Evolutionary conservation across 2,113 vertebrate species (phyloP), one percentile per base, ranked within the genome.

Genomic region (Neotoma lepida): DNA sequence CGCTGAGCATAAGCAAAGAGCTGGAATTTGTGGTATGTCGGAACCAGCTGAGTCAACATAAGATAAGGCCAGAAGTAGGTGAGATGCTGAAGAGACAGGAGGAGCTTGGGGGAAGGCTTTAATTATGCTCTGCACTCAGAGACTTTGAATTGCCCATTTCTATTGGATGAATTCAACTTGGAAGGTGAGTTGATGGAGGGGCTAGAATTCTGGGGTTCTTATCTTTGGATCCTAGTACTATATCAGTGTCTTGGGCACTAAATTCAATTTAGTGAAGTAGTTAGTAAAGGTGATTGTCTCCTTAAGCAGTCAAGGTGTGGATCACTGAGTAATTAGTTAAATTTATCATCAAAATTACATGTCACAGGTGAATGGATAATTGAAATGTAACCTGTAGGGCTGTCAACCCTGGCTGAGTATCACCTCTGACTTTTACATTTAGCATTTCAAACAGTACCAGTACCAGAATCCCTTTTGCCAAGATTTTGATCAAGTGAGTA

Each of bases 301-400:
- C 58, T 84, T 97, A 86, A 54, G 77, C 66, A 89, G 88, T 86
- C n/a, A 90, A 92, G 88, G 82, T 95, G 88, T 92, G 71, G 66
- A 61, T 88, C 85, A 64, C 82, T 64, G 90, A 97, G 76, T 94
- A 97, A 94, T 95, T 96, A 94, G 86, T 95, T 91, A 94, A 94
- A 96, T 96, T 96, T 95, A 96, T 97, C 92, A 95, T 94, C 94
- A 97, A 82, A 96, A 97, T 94, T 97, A 92, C 0, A 0, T 94
- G 81, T 96, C 95, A 74, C 81, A 80, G 88, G 92, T 97, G 93
- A 94, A 46, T 88, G 66, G 86, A 35, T 78, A 77, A 94, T 91
- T 87, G 82, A 91, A 70, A 35, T 7, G 1, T 86, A 90, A 94
- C 91, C 77, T 92, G n/a, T 49, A 56, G 81, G 41, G 28, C 30